Evolutionary conservation across 2,888 invertebrate genomes (phyloP).

Genomic region (Drosophila anomelani): DNA sequence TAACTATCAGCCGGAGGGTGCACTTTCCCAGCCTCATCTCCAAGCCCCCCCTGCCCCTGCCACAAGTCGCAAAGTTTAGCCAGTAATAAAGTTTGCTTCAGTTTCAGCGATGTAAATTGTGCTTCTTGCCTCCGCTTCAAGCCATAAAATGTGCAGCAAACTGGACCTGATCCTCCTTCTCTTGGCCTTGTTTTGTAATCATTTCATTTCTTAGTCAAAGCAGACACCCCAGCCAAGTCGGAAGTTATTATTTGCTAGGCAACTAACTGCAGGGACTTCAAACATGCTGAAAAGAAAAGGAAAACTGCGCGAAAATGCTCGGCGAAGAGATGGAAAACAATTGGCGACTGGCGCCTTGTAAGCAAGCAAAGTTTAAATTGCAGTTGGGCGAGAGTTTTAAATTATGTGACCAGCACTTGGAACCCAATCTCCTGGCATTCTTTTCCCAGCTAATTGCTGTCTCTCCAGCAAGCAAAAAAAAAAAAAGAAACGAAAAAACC

Average conservation of each 20-base stretch:
- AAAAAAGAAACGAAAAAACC: not conserved
- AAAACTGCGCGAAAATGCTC: not conserved
- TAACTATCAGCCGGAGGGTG: constrained; percentile 49
- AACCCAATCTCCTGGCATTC: constrained; percentile 23
- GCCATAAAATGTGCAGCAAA: constrained; percentile 36
- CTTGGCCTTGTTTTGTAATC: constrained; percentile 59
- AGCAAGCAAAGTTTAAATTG: constrained; percentile 71
- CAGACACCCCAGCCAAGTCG: constrained; percentile 52
- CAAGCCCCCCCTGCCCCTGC: not conserved
- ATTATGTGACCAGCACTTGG: constrained; percentile 46
- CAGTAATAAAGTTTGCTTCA: constrained; percentile 47
- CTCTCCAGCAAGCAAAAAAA: not conserved
- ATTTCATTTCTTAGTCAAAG: constrained; percentile 70
- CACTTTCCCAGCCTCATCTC: not conserved
- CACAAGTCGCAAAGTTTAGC: constrained; percentile 13
- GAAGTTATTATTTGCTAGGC: constrained; percentile 75
- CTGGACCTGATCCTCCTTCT: constrained; percentile 12
- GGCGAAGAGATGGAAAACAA: constrained; percentile 28
- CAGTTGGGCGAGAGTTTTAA: constrained; percentile 61
- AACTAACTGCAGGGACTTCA: constrained; percentile 50
- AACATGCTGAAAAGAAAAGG: not conserved
- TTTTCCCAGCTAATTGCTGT: constrained; percentile 36
- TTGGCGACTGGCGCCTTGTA: constrained; percentile 35
- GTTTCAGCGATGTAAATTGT: constrained; percentile 29
- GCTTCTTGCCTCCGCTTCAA: constrained; percentile 16